Percentiles rank a stretch among this genome's conserved stretches.
Evolutionary conservation across 2,113 vertebrate genomes (phyloP).

Genomic region (Arothron firmamentum): DNA sequence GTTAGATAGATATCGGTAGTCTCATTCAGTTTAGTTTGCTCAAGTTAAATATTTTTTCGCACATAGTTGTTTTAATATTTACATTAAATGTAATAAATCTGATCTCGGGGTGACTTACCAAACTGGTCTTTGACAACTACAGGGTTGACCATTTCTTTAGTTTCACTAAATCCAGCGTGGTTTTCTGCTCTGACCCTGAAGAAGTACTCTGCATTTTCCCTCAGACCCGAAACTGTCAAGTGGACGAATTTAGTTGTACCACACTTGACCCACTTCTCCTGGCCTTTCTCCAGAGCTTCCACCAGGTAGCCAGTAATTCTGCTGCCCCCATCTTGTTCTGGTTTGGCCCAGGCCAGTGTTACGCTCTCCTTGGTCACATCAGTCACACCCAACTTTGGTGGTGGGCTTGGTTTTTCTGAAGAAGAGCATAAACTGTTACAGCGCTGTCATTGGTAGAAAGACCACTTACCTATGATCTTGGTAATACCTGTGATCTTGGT

Average conservation of each 20-base stretch:
- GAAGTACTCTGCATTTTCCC: conserved; percentile 91
- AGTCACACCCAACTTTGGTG: conserved; percentile 89
- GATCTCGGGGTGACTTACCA: conserved; percentile 71
- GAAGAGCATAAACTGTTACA: conserved; percentile 16
- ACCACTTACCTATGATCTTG: too few relatives aligned
- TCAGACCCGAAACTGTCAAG: conserved; percentile 84
- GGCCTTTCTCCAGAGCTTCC: conserved; percentile 92
- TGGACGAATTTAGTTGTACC: conserved; percentile 85
- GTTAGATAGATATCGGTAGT: background rate
- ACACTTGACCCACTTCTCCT: conserved; percentile 95
- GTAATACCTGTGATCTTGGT: conserved; percentile 91
- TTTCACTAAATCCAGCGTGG: conserved; percentile 90
- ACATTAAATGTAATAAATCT: background rate
- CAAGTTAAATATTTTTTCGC: background rate
- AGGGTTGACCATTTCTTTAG: conserved; percentile 85
- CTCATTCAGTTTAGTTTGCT: background rate
- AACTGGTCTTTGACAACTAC: conserved; percentile 90
- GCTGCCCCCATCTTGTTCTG: conserved; percentile 96
- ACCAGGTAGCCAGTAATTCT: conserved; percentile 87
- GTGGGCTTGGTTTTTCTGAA: conserved; percentile 96
- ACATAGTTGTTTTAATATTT: too few relatives aligned
- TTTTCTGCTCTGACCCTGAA: conserved; percentile 96
- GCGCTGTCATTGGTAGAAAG: background rate
- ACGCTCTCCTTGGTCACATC: conserved; percentile 89
- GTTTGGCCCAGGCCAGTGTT: conserved; percentile 89